Evolutionary conservation across 2,113 vertebrate genomes (phyloP).

Genomic region (Ageneiosus marmoratus): DNA sequence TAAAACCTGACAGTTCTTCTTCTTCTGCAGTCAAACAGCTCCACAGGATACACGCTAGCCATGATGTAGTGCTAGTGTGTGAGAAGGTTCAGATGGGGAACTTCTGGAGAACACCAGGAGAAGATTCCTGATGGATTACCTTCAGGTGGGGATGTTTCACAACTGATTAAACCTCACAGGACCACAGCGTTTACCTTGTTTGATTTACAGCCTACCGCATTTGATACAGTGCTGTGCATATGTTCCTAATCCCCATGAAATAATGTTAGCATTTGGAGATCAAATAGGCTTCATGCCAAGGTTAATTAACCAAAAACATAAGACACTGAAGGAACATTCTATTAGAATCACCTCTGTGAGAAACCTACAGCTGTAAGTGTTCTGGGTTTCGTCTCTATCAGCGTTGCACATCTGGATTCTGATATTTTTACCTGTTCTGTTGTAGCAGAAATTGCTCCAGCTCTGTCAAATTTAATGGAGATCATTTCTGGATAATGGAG

Average conservation of each 20-base stretch:
- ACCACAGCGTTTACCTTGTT: background rate
- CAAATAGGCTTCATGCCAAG: no score
- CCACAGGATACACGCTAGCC: background rate
- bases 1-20: background rate
- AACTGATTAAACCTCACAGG: background rate
- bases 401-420: slow-evolving; percentile 6
- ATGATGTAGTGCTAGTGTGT: background rate
- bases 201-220: background rate
- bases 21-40: background rate
- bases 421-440: background rate
- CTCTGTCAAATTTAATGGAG: background rate
- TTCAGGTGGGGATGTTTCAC: background rate
- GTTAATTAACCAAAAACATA: background rate
- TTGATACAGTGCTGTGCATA: background rate
- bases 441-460: background rate
- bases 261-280: background rate
- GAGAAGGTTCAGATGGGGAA: background rate
- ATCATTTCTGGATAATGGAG: background rate
- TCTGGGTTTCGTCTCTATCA: background rate
- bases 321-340: background rate
- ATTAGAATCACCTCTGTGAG: background rate
- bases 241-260: background rate
- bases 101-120: background rate
- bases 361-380: background rate
- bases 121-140: background rate